Base-by-base conservation (phyloP, 1,140 invertebrate genomes). In the Tigriopus japonicus region DNA sequence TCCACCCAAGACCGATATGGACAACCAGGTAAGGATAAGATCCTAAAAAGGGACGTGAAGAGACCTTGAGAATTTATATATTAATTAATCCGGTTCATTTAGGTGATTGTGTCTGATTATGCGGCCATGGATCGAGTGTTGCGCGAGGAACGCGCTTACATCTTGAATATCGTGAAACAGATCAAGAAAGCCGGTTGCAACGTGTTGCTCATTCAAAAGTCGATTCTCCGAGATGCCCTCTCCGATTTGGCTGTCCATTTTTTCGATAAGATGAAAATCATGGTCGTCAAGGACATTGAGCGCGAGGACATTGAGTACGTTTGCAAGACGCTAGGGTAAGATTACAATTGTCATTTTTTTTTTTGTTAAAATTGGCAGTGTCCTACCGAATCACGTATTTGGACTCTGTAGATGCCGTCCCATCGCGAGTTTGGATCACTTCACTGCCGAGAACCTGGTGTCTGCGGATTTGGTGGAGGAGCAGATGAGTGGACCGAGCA, bases 131-230 rank as follows among this genome's bases (percentile, higher is more conserved):
- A 99, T 74, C 80, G 95, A 62, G 89, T 98, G 0, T 70, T 99
- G n/a, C 86, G 94, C 70, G 96, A 99, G 74, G 96, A 99, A 73
- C 80, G 96, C 56, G 81, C 88, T 53, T 99, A 99, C 69, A 96
- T 99, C 67, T 76, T 99, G 19, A 97, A 99, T 67, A 95, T 98
- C 69, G 88, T 97, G 0, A 99, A 99, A 73, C 90, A 98, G 71
- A 93, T 99, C 52, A 99, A 99, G 71, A 97, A 97, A 68, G 77
- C 91, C 64, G 94, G 94, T 6, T 99, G 96, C 72, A 99, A 94
- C 75, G 89, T 99, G 28, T 78, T 99, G 0, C 76, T 99, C 14
- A 90, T 99, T 52, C 96, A 99, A 74, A 99, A 99, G 73, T 98
- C 94, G 0, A 98, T 99, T 70, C 76, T 99, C 40, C 83, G 82